Base-by-base conservation (phyloP, 30 jellyfish, hydroid and myxozoan species). In the Phacellophora camtschatica region DNA sequence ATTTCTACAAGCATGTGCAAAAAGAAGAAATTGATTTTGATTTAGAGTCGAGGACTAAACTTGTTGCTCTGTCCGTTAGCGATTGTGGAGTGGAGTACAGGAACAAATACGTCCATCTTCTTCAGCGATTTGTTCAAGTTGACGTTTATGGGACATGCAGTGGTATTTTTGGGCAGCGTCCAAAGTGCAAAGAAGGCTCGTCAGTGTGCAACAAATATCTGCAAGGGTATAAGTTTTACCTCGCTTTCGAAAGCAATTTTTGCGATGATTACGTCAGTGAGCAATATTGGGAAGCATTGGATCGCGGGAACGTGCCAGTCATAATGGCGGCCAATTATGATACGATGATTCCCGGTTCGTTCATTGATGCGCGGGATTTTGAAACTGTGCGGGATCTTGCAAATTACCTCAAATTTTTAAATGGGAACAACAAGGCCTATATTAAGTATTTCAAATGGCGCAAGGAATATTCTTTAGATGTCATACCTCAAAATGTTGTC, bases 261-360 rank as follows among this genome's bases (percentile, higher is more conserved):
- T 88, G 97, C 45, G 54, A 58, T 10, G 97, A 88, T 58, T 88
- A 88, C 73, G 66, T 77, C 67, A 88, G 94, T 8, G 97, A 88
- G 78, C 78, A 88, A 31, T 88, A 88, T 43, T 88, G 97, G 97
- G 88, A 80, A 29, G 92, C 90, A 32, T 37, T 88, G 33, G 45
- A 35, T 8, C 86, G 92, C 9, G 88, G 92, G 53, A 78, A 58
- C 18, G 88, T 88, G 16, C 97, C 97, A 6, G 57, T 88, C 15
- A 90, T 88, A n/a, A 27, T 78, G 69, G 94, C 96, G 1, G 96
- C 87, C 15, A 88, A 55, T 41, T 20, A 50, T 5, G 97, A 88
- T 76, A 41, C 74, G 5, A 59, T 68, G 70, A 70, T 88, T 5
- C 97, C 97, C 0, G 84, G 93, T 4, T 88, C 97, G 19, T 88